These are phyloP conservation scores for Meandrina meandrites DNA, from an alignment of 92 coral and sea anemone genomes.

Conservation along the genomic window DNA sequence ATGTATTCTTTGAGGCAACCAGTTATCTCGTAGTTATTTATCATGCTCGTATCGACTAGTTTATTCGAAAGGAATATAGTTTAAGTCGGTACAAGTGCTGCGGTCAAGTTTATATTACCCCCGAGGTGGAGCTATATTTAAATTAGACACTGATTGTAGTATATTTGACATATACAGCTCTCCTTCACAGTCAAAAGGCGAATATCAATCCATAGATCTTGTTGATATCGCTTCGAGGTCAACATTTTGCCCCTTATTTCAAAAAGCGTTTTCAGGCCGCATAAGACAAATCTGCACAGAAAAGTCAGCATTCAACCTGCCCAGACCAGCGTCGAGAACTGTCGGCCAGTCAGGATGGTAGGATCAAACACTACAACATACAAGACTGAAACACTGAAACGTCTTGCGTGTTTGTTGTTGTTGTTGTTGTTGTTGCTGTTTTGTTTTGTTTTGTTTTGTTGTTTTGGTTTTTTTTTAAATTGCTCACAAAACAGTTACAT, in stretches of 20 bases:
- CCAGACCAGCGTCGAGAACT: too few species aligned
- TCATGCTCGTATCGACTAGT: not conserved
- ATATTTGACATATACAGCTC: not conserved
- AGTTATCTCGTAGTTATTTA: not conserved
- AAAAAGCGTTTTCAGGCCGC: too few species aligned
- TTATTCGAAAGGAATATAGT: not conserved
- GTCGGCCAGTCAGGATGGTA: too few species aligned
- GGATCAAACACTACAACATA: too few species aligned
- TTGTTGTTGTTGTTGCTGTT: too few species aligned
- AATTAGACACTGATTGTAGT: not conserved
- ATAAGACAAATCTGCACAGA: too few species aligned
- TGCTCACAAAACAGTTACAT: too few species aligned
- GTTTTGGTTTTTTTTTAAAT: too few species aligned
- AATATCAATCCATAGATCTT: not conserved
- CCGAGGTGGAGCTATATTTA: not conserved
- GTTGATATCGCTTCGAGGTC: slow-evolving; percentile 7
- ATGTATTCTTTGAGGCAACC: not conserved
- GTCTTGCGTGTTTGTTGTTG: too few species aligned
- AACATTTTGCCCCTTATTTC: not conserved
- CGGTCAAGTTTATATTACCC: not conserved
- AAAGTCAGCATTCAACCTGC: too few species aligned
- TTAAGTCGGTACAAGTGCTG: not conserved
- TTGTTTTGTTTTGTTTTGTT: too few species aligned
- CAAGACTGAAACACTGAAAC: too few species aligned
- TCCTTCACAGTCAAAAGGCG: not conserved